Conservation (phyloP, 30 jellyfish, hydroid and myxozoan genomes). For the Mastigias papua region DNA sequence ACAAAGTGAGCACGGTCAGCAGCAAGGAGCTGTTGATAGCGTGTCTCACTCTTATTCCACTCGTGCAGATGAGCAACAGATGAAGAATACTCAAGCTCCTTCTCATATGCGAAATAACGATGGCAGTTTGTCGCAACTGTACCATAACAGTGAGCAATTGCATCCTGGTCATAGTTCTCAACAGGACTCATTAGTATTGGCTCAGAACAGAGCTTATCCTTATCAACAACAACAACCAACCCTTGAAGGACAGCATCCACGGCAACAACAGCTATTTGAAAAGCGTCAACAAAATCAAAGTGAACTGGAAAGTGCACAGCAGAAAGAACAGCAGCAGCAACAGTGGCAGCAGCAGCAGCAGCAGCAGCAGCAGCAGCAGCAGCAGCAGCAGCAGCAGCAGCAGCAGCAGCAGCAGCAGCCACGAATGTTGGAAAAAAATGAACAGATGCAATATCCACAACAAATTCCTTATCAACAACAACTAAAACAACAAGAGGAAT, state of each 20-base stretch:
- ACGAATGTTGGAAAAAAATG: no score
- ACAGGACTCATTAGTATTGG: background rate
- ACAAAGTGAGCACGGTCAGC: background rate
- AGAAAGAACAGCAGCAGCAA: background rate
- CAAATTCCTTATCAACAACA: no score
- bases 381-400: no score
- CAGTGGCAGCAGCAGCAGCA: no score
- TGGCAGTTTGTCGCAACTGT: background rate
- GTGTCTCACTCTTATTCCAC: background rate
- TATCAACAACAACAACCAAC: background rate
- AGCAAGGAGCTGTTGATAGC: background rate
- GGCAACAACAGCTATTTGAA: background rate
- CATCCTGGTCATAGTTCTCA: background rate
- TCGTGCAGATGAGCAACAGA: background rate
- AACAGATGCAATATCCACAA: no score
- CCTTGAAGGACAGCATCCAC: background rate
- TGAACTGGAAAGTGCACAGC: background rate
- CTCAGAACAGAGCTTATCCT: background rate
- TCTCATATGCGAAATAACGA: background rate
- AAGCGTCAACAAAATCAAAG: background rate
- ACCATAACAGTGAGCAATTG: background rate
- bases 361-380: no score
- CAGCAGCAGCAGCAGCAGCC: no score
- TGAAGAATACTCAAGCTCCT: background rate
- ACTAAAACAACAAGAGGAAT: no score